Base-by-base conservation (phyloP, 2,113 vertebrate genomes). In the Myocastor coypus region DNA sequence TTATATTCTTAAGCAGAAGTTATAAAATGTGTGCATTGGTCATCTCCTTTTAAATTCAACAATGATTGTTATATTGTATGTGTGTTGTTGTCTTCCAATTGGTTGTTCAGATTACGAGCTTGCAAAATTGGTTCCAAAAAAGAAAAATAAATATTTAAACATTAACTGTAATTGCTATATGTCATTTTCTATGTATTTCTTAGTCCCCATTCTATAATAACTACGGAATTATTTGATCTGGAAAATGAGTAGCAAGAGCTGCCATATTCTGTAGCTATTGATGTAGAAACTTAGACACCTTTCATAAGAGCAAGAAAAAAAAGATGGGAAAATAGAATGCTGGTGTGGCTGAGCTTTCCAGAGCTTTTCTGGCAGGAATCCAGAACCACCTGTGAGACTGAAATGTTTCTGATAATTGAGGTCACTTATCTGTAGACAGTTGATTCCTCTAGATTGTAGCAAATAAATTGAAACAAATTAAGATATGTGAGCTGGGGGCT, bases 1-100 rank as follows among this genome's bases (percentile, higher is more conserved):
- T 94, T 94, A 85, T 95, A 92, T 94, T 94, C 94, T 96, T 94
- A 83, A 77, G 57, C 93, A 96, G 84, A 94, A 94, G 71, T 86
- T 92, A 71, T 1, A 95, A 87, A 30, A 52, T 91, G 46, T 94
- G 68, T 90, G 87, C 63, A 71, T 32, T 59, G 77, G 50, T 90
- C n/a, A 69, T 89, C 55, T 68, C 91, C 92, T 87, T 7, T 57
- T 16, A 16, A 57, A 57, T 19, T 19, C 17, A 57, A 57, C 55
- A 57, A 57, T 17, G 55, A 57, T 19, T 57, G 55, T 57, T 57
- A 57, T 57, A 19, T 57, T 57, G 4, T 46, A 46, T 46, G 55
- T 17, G 5, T 57, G 16, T 57, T 57, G 55, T 57, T 57, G 55
- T 57, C 55, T 57, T 57, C 16, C 17, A 57, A 57, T 57, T 57